Evolutionary conservation across 2,797 vertebrate genomes (phyloP), one percentile per base, ranked within the genome.

Genomic region (Linurgus olivaceus): DNA sequence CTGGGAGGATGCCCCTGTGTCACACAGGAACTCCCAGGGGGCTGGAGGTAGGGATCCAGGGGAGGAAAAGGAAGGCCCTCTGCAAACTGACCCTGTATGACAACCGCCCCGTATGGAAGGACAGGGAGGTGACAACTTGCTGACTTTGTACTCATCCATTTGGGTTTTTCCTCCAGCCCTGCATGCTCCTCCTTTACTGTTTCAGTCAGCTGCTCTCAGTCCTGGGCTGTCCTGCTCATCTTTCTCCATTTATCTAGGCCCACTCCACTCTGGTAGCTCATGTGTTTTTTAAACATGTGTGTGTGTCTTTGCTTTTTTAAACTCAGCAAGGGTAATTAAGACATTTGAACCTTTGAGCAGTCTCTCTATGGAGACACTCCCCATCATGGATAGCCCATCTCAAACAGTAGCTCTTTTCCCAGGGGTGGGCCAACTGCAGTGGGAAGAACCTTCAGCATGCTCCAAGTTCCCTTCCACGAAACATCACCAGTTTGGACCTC

Each of bases 401-500:
- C 88, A 86, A 44, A 88, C 52, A 44, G 24, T 29, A 67, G 17
- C 10, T 93, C 23, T 96, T 68, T 97, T 76, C 48, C 31, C 87
- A 98, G 97, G 97, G 93, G 48, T 58, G 81, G 88, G 95, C 93
- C 0, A 9, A 97, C 90, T 98, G 98, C 97, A 97, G 62, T 11
- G 70, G 94, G 47, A 98, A 73, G 92, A 97, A 59, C 24, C 97
- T 97, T 57, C 96, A 63, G 76, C 91, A 76, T 1, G 70, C 97
- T 96, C 98, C 97, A 48, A 75, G 67, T 68, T 93, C 93, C 15
- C 96, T 97, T 92, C 96, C 97, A 94, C 92, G 84, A n/a, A 96
- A 97, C 29, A 96, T 97, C 92, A 96, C 93, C 13, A 78, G 83
- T 79, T 84, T 98, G 97, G 98, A 98, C 40, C 96, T 98, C 62